These are phyloP conservation scores for Temnopleurus reevesii DNA, from an alignment of 53 echinoderm and acorn worm genomes.

Conservation along the genomic window DNA sequence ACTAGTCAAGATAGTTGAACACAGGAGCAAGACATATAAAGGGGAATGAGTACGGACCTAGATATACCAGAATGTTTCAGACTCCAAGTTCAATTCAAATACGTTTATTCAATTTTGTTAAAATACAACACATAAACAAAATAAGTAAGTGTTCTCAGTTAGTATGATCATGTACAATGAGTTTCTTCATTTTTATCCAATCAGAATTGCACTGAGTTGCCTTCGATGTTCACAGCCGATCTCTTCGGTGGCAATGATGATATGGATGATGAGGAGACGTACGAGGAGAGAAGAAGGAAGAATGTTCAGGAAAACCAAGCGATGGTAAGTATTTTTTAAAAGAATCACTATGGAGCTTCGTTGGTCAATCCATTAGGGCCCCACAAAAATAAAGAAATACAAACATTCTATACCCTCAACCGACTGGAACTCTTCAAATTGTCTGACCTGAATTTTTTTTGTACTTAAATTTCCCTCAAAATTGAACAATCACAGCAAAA, in stretches of 20 bases:
- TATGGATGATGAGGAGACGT: slow-evolving; percentile 65
- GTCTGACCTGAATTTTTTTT: too few species aligned
- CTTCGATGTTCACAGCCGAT: slow-evolving; percentile 52
- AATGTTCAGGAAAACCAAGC: slow-evolving; percentile 90
- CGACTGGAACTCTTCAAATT: too few species aligned
- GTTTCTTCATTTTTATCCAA: background rate
- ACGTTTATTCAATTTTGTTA: background rate
- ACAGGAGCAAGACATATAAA: too few species aligned
- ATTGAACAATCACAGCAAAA: too few species aligned
- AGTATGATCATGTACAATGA: too few species aligned
- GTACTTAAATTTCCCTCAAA: too few species aligned
- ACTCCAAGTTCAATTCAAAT: background rate
- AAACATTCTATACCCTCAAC: background rate
- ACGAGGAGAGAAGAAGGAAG: slow-evolving; percentile 79
- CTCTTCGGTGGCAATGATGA: slow-evolving; percentile 54
- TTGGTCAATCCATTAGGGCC: background rate
- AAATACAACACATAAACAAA: background rate
- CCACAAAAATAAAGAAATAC: background rate
- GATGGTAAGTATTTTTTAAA: slow-evolving; percentile 62
- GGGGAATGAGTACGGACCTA: background rate
- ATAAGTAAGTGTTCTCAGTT: too few species aligned
- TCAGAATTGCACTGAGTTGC: background rate
- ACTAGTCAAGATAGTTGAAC: too few species aligned
- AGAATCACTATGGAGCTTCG: background rate
- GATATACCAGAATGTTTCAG: background rate